A percentile compares a stretch with the other conserved stretches of the same genome.
These are phyloP conservation scores for Orchestes rusci DNA, from an alignment of 2,888 invertebrate species.

Conservation along the genomic window DNA sequence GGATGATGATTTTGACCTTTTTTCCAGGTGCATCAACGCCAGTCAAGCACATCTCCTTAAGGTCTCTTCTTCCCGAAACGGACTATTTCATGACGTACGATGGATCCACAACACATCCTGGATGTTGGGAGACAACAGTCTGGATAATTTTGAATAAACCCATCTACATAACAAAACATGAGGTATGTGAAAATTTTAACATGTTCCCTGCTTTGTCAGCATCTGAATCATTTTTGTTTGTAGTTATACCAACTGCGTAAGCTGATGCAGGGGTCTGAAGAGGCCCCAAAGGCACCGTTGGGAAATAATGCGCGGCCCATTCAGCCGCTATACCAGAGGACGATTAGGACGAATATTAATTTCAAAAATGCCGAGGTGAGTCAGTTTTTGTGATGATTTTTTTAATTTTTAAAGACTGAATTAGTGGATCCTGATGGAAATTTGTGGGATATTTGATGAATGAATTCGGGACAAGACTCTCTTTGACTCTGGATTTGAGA, in stretches of 20 bases:
- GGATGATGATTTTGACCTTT: too few relatives aligned
- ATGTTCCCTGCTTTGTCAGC: too few relatives aligned
- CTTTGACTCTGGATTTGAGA: neutral
- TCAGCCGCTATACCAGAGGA: conserved; percentile 85
- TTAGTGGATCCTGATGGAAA: too few relatives aligned
- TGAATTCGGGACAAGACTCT: neutral
- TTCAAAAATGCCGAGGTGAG: conserved; percentile 59
- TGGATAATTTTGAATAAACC: conserved; percentile 99
- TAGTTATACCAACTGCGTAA: conserved; percentile 82
- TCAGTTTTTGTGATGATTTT: neutral
- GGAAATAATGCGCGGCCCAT: conserved; percentile 94
- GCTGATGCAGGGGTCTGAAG: conserved; percentile 82
- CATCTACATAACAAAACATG: conserved; percentile 92
- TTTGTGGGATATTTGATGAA: too few relatives aligned
- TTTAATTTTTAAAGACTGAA: too few relatives aligned
- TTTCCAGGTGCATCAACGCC: conserved; percentile 70
- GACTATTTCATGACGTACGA: conserved; percentile 96
- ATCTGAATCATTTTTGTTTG: conserved; percentile 35
- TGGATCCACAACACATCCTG: conserved; percentile 94
- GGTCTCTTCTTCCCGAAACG: conserved; percentile 82
- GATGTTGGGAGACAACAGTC: conserved; percentile 98
- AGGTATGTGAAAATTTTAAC: too few relatives aligned
- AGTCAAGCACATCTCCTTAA: conserved; percentile 78
- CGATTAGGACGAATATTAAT: conserved; percentile 95
- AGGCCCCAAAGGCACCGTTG: conserved; percentile 81